Evolutionary conservation across 2,797 vertebrate species (phyloP).

Genomic region (Gambelia wislizenii): DNA sequence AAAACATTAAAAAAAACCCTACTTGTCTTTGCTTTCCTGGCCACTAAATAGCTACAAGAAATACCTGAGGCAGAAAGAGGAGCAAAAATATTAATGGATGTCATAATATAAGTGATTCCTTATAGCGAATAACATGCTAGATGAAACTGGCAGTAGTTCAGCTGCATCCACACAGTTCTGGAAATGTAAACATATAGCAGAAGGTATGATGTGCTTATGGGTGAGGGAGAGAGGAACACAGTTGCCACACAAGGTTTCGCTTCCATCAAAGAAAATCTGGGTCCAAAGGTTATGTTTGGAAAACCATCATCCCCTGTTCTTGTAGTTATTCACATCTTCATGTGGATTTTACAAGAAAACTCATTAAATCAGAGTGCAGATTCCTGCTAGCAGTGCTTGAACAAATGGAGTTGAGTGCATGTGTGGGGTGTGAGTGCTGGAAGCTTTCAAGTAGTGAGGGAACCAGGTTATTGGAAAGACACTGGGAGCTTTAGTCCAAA

Average conservation of each 20-base stretch:
- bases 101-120: neutral
- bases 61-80: neutral
- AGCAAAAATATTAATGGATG: neutral
- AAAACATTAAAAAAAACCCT: conserved; percentile 11
- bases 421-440: no score
- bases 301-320: neutral
- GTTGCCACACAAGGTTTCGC: neutral
- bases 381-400: neutral
- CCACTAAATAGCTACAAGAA: neutral
- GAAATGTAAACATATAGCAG: neutral
- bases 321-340: neutral
- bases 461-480: no score
- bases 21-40: neutral
- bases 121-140: neutral
- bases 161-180: neutral
- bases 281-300: neutral
- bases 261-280: neutral
- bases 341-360: neutral
- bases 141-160: neutral
- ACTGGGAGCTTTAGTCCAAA: neutral
- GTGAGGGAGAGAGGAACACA: neutral
- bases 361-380: neutral
- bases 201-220: neutral
- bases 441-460: neutral
- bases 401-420: neutral